Evolutionary conservation across 2,888 invertebrate genomes (phyloP).

Genomic region (Limnephilus lunatus): DNA sequence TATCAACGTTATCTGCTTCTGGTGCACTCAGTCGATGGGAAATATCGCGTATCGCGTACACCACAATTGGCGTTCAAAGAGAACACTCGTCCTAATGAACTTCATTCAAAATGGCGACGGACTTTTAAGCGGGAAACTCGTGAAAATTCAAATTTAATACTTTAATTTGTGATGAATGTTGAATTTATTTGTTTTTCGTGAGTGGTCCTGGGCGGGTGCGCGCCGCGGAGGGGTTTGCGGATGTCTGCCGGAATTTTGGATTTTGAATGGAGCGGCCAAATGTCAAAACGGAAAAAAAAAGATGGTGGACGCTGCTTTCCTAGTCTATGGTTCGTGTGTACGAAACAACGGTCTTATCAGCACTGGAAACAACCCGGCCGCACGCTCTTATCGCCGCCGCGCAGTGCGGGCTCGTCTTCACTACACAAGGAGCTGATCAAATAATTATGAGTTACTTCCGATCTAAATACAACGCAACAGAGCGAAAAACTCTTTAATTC

Average conservation of each 20-base stretch:
- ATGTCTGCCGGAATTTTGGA: not conserved
- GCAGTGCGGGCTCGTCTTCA: not conserved
- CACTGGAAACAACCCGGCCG: constrained; percentile 44
- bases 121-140: constrained; percentile 33
- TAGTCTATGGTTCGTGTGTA: constrained; percentile 21
- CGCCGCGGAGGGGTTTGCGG: constrained; percentile 3
- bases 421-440: not conserved
- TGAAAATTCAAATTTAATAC: not conserved
- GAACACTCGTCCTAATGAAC: constrained; percentile 9
- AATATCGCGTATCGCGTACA: constrained; percentile 33
- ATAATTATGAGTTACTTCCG: not conserved
- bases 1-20: constrained; percentile 50
- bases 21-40: constrained; percentile 37
- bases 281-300: constrained; percentile 37
- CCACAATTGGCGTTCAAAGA: not conserved
- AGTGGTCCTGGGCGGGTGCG: not conserved
- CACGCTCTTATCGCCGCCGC: constrained; percentile 41
- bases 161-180: not conserved
- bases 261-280: constrained; percentile 11
- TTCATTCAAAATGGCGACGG: constrained; percentile 40
- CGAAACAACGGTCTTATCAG: constrained; percentile 55
- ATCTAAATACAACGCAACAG: not conserved
- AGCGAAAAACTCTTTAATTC: too few species aligned
- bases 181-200: not conserved
- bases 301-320: not conserved